Base-by-base conservation (phyloP, 2,888 invertebrate species). In the Euplexia lucipara region DNA sequence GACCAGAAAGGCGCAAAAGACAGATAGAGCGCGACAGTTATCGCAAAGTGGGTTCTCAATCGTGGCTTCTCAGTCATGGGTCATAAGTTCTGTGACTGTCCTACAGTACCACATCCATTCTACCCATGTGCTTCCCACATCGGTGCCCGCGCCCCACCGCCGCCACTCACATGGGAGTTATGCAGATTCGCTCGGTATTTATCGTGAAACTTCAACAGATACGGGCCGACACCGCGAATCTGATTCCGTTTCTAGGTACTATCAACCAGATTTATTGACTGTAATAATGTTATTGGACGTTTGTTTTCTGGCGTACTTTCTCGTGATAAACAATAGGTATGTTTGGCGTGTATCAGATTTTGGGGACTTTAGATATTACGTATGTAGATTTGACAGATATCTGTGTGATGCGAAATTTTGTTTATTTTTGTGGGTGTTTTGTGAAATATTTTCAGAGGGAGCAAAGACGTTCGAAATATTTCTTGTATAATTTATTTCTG, bases 191-290 rank as follows among this genome's bases (percentile, higher is more conserved):
- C 80, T 81, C 86, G 64, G 91, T 93, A 94, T 95, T 94, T 95
- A 95, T 94, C 90, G 92, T 86, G 89, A 91, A 95, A 95, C 90
- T 95, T 95, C 83, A 91, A 84, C 92, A 92, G 95, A 95, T 93
- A 94, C 90, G 91, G 88, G 87, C 91, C 92, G 95, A 94, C 95
- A 90, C 88, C 87, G 87, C 89, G 92, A 92, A 95, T 94, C 95
- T 94, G 94, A 95, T 95, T 92, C 95, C 94, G 94, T 87, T 91
- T 87, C 87, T 87, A 26, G 26, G 26, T 26, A 89, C 90, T 92
- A 90, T 88, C 83, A 82, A 80, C 80, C 69, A 88, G 92, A 93
- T 92, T 94, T 94, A 93, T 92, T 85, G 90, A 83, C 85, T 90
- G 90, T 89, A 90, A 91, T 90, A 86, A 83, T 84, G 70, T 81